Evolutionary conservation across 2,113 vertebrate genomes (phyloP).

Genomic region (Gadus chalcogrammus): DNA sequence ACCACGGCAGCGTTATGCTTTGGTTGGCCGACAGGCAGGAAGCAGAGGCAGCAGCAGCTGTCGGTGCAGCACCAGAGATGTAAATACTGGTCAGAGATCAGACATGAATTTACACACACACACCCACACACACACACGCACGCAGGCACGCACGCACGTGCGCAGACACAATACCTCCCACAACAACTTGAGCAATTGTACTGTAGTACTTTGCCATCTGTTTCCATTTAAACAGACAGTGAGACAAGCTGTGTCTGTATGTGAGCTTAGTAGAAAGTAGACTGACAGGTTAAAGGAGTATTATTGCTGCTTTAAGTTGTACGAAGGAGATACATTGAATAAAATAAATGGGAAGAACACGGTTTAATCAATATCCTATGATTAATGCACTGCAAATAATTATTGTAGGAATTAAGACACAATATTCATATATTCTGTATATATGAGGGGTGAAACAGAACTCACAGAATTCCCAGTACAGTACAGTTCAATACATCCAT

Average conservation of each 20-base stretch:
- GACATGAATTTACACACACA: constrained; percentile 2
- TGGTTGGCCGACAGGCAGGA: constrained; percentile 31
- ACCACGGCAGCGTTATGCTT: background rate
- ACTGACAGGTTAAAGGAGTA: too few species aligned
- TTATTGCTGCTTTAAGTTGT: too few species aligned
- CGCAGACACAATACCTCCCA: constrained; percentile 35
- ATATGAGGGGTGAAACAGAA: too few species aligned
- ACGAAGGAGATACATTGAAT: too few species aligned
- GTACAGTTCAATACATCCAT: too few species aligned
- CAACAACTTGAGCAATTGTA: constrained; percentile 31
- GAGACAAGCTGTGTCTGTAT: background rate
- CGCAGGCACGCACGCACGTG: background rate
- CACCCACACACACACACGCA: background rate
- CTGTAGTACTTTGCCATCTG: constrained; percentile 42
- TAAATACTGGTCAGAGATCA: constrained; percentile 46
- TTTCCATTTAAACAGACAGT: background rate
- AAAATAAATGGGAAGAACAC: too few species aligned
- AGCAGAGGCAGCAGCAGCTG: constrained; percentile 27
- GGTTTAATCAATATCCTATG: too few species aligned
- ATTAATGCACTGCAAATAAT: too few species aligned
- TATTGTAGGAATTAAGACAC: too few species aligned
- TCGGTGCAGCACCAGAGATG: constrained; percentile 17
- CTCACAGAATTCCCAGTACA: too few species aligned
- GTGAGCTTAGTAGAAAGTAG: too few species aligned
- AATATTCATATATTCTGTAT: too few species aligned